Base-by-base conservation (phyloP, 1,140 invertebrate genomes). In the Copidosoma floridanum region DNA sequence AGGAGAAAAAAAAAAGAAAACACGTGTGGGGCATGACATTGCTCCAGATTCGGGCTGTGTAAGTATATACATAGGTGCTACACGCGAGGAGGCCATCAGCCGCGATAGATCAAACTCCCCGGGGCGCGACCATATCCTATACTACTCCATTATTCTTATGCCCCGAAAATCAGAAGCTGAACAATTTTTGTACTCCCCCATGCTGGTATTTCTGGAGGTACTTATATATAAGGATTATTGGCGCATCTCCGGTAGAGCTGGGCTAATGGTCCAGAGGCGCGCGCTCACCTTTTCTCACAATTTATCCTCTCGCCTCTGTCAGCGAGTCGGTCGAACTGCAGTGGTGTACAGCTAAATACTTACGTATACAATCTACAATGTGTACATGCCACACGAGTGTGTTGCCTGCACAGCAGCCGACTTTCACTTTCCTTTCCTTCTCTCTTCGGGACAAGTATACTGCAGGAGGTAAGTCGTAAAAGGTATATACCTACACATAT, bases 211-310 rank as follows among this genome's bases (percentile, higher is more conserved):
- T n/a, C n/a, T n/a, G n/a, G n/a, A n/a, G n/a, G n/a, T 32, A 0
- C 6, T 12, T 32, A 8, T 12, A 32, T 32, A 32, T 32, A 32
- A 32, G 6, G 29, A 52, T 8, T 21, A 50, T 35, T 18, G 6
- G 23, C 10, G 20, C 12, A 21, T 18, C 4, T 27, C 26, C 26
- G 40, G 44, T 23, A 58, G 41, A 43, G 3, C 32, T 35, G 56
- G 26, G 12, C n/a, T 58, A 51, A 58, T 52, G 50, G 40, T 20
- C 40, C 56, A 20, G 29, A 35, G 32, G 10, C 50, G 63, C 41
- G 55, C 57, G 55, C 63, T 63, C 66, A 59, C 60, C 58, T 57
- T 18, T 53, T 50, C 40, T 37, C 67, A 57, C 48, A 59, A 44
- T 52, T 59, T 59, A 59, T n/a, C n/a, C n/a, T n/a, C n/a, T n/a